Conservation (phyloP, 2,888 invertebrate species). For the Ophion obscuratus region DNA sequence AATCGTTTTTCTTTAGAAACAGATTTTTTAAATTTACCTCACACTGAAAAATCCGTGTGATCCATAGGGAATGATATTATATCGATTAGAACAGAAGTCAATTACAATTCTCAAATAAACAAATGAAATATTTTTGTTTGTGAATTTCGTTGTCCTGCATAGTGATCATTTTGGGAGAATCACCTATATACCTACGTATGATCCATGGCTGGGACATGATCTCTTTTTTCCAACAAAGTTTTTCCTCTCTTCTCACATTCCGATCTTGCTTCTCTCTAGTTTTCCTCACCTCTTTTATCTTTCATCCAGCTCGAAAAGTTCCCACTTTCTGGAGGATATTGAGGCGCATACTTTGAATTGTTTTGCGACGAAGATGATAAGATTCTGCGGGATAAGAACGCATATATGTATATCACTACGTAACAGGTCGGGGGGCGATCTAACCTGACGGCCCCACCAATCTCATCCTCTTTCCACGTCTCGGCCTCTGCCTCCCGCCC, state of each 20-base stretch:
- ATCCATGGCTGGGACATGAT: constrained; percentile 29
- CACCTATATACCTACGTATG: not conserved
- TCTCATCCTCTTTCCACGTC: not conserved
- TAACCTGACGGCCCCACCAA: constrained; percentile 27
- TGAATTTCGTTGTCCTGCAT: not conserved
- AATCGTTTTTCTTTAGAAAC: no score
- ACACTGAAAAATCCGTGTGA: not conserved
- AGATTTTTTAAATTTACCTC: no score
- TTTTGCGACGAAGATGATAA: constrained; percentile 49
- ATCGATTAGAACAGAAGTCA: no score
- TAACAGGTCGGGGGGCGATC: constrained; percentile 31
- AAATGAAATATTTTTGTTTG: no score
- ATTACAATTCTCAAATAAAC: no score
- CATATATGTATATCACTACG: constrained; percentile 2
- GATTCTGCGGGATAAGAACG: constrained; percentile 38
- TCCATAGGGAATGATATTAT: no score
- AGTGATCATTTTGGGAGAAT: no score
- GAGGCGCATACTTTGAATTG: constrained; percentile 57
- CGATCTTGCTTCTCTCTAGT: constrained; percentile 9
- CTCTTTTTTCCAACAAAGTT: constrained; percentile 28
- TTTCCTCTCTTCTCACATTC: constrained; percentile 25
- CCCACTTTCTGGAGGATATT: constrained; percentile 45
- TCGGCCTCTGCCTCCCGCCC: not conserved
- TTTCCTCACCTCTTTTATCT: constrained; percentile 34
- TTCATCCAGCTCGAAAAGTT: constrained; percentile 51